Evolutionary conservation across 2,888 invertebrate genomes (phyloP), one percentile per base, ranked within the genome.

Genomic region (Monoplex corrugatus): DNA sequence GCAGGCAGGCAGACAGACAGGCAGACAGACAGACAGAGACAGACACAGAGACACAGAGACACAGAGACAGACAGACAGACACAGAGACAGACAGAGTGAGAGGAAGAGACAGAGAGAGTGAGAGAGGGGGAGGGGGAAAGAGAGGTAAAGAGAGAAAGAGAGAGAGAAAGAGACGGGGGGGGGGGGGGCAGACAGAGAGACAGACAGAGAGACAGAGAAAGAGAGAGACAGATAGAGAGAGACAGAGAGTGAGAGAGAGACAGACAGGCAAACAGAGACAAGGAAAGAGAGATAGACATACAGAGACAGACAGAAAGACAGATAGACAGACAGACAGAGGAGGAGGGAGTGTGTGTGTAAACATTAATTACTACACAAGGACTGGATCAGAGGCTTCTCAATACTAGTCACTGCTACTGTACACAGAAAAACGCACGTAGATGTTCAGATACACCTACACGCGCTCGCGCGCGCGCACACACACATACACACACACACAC

Each of bases 401-500:
- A n/a, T n/a, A n/a, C n/a, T n/a, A n/a, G n/a, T n/a, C n/a, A n/a
- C n/a, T n/a, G n/a, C n/a, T n/a, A n/a, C n/a, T n/a, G n/a, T n/a
- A n/a, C n/a, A 72, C n/a, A 72, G n/a, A 72, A 23, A 72, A 13
- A n/a, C 72, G n/a, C 72, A 72, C 19, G n/a, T n/a, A 72, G n/a
- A 72, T n/a, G n/a, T n/a, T 19, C 72, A n/a, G n/a, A 72, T n/a
- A 72, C 72, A 72, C 72, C 10, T n/a, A 72, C 72, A 19, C 72
- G n/a, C 72, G n/a, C 72, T 19, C 72, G n/a, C 19, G n/a, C 72
- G n/a, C 72, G n/a, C 72, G n/a, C 19, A 72, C 72, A 72, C 32
- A 72, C 72, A 72, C 19, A 72, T 6, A 72, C 72, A 72, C 72
- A 72, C 19, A 72, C 72, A 72, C 72, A 72, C 72, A 72, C 72